Conservation (phyloP, 2,888 invertebrate species). For the Peribatodes rhomboidaria region DNA sequence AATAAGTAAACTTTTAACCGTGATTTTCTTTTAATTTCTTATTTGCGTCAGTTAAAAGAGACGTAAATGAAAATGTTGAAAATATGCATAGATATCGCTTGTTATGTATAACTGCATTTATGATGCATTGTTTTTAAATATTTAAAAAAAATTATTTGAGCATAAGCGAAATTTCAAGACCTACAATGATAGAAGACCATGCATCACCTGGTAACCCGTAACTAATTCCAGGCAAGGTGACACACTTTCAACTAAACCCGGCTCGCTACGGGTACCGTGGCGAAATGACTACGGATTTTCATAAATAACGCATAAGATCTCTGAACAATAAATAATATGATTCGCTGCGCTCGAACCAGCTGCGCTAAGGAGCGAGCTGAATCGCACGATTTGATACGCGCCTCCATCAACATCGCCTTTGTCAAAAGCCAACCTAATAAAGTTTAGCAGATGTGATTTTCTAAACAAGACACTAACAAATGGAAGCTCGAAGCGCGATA, state of each 20-base stretch:
- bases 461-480: conserved; percentile 84
- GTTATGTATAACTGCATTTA: background rate
- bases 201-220: conserved; percentile 72
- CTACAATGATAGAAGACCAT: conserved; percentile 61
- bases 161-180: conserved; percentile 48
- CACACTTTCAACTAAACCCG: conserved; percentile 72
- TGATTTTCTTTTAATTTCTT: no score
- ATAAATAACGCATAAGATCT: conserved; percentile 81
- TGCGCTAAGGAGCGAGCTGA: conserved; percentile 81
- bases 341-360: conserved; percentile 82
- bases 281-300: conserved; percentile 77
- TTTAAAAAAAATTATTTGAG: no score
- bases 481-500: conserved; percentile 70
- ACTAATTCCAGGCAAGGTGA: conserved; percentile 83
- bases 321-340: conserved; percentile 82
- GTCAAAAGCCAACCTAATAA: conserved; percentile 82
- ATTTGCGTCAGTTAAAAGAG: background rate
- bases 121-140: no score
- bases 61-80: background rate
- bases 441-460: conserved; percentile 85
- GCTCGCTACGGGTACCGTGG: conserved; percentile 63
- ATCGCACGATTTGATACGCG: conserved; percentile 84
- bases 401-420: conserved; percentile 82
- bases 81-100: background rate
- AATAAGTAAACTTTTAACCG: background rate